Evolutionary conservation across 92 coral and sea anemone genomes (phyloP).

Genomic region (Phenganax stokvisi): DNA sequence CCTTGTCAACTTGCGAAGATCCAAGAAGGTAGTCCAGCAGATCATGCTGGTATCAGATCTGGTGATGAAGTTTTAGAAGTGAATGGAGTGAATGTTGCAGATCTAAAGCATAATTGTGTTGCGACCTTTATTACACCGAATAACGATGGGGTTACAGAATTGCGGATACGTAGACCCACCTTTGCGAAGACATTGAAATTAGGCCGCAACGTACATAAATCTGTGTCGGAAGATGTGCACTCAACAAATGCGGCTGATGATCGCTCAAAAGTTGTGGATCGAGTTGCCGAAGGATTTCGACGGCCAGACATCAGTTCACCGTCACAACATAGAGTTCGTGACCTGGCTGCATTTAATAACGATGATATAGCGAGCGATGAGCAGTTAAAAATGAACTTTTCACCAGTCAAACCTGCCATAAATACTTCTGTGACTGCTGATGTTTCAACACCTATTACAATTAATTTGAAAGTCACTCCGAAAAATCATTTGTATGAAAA

Average conservation of each 20-base stretch:
- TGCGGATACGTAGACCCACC: slow-evolving; percentile 56
- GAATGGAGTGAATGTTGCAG: slow-evolving; percentile 74
- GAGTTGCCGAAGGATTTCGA: slow-evolving; percentile 84
- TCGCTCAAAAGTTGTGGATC: slow-evolving; percentile 77
- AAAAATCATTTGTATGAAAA: slow-evolving; percentile 32
- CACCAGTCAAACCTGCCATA: slow-evolving; percentile 47
- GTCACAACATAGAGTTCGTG: slow-evolving; percentile 44
- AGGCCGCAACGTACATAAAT: slow-evolving; percentile 18
- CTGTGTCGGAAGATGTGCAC: slow-evolving; percentile 47
- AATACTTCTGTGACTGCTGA: slow-evolving; percentile 59
- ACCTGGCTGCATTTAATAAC: slow-evolving; percentile 56
- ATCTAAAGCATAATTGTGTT: slow-evolving; percentile 73
- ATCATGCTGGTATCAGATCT: slow-evolving; percentile 72
- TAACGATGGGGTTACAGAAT: slow-evolving; percentile 64
- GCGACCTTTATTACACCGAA: slow-evolving; percentile 78
- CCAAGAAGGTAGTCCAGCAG: slow-evolving; percentile 86
- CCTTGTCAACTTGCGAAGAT: slow-evolving; percentile 95
- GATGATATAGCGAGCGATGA: slow-evolving; percentile 88
- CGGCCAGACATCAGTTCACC: slow-evolving; percentile 51
- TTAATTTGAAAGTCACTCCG: slow-evolving; percentile 30
- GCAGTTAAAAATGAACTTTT: slow-evolving; percentile 74
- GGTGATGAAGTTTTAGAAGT: slow-evolving; percentile 89
- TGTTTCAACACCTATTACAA: slow-evolving; percentile 38
- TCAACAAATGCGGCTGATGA: slow-evolving; percentile 50
- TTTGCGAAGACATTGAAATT: slow-evolving; percentile 24